These are phyloP conservation scores for Elaeidobius kamerunicus DNA, from an alignment of 2,888 invertebrate species.

Conservation along the genomic window DNA sequence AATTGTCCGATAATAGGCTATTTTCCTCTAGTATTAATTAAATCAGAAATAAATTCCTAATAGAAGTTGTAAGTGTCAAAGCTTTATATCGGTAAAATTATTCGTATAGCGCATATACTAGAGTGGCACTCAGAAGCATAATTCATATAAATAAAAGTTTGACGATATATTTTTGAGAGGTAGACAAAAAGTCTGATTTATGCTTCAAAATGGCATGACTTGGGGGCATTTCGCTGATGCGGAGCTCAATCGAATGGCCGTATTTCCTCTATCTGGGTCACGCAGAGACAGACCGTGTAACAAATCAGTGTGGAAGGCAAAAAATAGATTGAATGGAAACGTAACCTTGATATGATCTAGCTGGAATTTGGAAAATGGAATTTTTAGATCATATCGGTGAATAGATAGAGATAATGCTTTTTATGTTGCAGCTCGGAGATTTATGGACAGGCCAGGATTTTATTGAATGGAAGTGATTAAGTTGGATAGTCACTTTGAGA, in stretches of 20 bases:
- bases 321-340: conserved; percentile 9
- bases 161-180: conserved; percentile 21
- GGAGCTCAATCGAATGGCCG: conserved; percentile 19
- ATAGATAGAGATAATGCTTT: background rate
- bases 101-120: too few species aligned
- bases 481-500: too few species aligned
- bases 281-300: conserved; percentile 9
- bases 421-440: too few species aligned
- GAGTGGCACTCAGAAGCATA: conserved; percentile 4
- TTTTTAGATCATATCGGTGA: background rate
- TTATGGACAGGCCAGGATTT: too few species aligned
- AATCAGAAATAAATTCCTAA: too few species aligned
- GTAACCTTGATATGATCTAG: background rate
- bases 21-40: too few species aligned
- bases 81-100: too few species aligned
- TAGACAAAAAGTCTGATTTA: conserved; percentile 19
- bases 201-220: conserved; percentile 14
- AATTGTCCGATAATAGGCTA: too few species aligned
- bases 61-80: too few species aligned
- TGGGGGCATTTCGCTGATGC: conserved; percentile 13
- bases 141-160: conserved; percentile 19
- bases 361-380: background rate
- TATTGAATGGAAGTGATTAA: too few species aligned
- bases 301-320: conserved; percentile 8
- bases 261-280: conserved; percentile 19